Evolutionary conservation across 2,113 vertebrate genomes (phyloP).

Genomic region (Spilogale gracilis): DNA sequence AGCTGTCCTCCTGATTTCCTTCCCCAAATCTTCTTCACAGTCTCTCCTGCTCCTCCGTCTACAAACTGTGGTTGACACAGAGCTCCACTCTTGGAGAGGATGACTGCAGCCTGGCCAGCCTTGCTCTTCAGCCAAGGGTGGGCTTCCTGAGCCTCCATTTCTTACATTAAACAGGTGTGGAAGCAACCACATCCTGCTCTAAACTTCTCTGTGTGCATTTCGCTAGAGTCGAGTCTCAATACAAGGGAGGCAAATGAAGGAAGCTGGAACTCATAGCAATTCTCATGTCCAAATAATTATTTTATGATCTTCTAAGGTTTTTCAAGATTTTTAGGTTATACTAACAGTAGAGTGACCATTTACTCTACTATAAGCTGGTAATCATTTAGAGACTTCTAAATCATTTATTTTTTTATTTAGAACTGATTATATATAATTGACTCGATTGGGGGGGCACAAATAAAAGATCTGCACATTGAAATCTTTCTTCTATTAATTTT

Average conservation of each 20-base stretch:
- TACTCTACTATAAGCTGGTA: background rate
- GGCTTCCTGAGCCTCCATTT: fast-evolving
- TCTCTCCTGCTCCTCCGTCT: too few species aligned
- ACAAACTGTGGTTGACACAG: fast-evolving
- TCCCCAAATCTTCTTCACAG: background rate
- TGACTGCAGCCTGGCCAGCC: background rate
- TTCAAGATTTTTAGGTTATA: background rate
- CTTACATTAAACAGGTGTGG: fast-evolving
- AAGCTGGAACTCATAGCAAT: background rate
- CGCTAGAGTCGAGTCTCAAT: fast-evolving
- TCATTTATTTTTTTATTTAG: background rate
- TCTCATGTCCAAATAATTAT: background rate
- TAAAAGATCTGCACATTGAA: background rate
- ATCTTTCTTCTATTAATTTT: background rate
- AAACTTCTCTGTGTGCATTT: background rate
- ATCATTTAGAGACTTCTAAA: background rate
- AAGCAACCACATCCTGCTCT: fast-evolving
- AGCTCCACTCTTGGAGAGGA: fast-evolving
- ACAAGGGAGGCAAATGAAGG: background rate
- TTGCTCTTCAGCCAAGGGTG: fast-evolving
- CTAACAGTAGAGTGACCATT: background rate
- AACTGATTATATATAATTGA: background rate
- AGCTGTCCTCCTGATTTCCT: background rate
- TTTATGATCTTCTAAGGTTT: background rate
- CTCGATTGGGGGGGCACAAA: background rate